Conservation (phyloP, 2,888 invertebrate genomes). For the Drosophila mulleri region DNA sequence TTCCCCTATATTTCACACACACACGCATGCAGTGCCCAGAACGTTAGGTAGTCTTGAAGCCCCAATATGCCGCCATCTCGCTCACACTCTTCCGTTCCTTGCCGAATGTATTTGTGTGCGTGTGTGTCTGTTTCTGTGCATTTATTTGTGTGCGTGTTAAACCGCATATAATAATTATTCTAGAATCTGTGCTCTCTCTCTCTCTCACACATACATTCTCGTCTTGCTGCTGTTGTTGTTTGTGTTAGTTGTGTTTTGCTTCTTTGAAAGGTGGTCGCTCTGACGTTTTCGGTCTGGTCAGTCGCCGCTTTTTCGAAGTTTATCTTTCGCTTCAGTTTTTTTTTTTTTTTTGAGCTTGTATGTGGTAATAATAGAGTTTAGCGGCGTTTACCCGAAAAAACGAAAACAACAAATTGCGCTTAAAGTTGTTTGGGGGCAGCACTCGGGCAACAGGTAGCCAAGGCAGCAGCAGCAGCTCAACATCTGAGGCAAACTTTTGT, state of each 20-base stretch:
- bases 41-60: conserved; percentile 74
- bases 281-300: conserved; percentile 47
- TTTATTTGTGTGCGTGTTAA: conserved; percentile 37
- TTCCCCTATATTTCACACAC: conserved; percentile 68
- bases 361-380: conserved; percentile 62
- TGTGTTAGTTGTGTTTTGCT: conserved; percentile 28
- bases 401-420: conserved; percentile 13
- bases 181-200: conserved; percentile 54
- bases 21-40: conserved; percentile 37
- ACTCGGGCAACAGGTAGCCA: conserved; percentile 46
- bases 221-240: conserved; percentile 2
- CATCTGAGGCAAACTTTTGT: conserved; percentile 22
- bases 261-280: conserved; percentile 62
- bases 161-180: conserved; percentile 73
- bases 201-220: neutral
- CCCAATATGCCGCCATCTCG: conserved; percentile 38
- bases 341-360: conserved; percentile 17
- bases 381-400: conserved; percentile 41
- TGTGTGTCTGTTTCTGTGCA: neutral
- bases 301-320: conserved; percentile 27
- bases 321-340: conserved; percentile 25
- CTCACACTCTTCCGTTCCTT: conserved; percentile 24
- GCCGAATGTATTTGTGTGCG: conserved; percentile 35
- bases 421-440: conserved; percentile 27
- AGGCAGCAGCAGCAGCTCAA: conserved; percentile 3